phyloP scores from a whole-genome alignment of 2,797 vertebrate species.

The Poecilia gillii region DNA sequence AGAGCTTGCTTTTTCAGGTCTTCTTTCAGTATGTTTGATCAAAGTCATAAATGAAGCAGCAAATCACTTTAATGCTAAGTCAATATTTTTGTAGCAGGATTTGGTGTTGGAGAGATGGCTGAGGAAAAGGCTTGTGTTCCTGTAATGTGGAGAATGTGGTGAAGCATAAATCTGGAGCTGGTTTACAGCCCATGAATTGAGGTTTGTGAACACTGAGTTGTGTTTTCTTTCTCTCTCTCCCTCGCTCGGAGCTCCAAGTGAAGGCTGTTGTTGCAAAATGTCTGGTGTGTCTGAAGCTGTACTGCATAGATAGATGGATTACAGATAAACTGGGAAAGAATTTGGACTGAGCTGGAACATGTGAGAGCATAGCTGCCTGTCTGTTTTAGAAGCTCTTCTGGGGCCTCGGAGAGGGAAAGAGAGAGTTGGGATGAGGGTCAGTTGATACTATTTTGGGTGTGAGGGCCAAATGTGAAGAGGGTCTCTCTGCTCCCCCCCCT shows the following conservation, averaged over 20 bases:
- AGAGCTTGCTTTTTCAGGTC: not conserved
- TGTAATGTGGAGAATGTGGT: conserved; percentile 59
- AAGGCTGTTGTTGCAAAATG: conserved; percentile 31
- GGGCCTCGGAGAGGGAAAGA: conserved; percentile 15
- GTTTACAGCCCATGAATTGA: conserved; percentile 44
- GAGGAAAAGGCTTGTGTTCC: conserved; percentile 13
- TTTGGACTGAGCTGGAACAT: conserved; percentile 32
- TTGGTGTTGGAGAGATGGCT: conserved; percentile 24
- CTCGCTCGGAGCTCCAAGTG: conserved; percentile 10
- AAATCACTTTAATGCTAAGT: conserved; percentile 36
- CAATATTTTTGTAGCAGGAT: conserved; percentile 42
- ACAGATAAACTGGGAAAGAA: conserved; percentile 51
- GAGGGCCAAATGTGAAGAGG: conserved; percentile 53
- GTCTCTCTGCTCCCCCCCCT: not conserved
- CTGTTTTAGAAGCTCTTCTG: conserved; percentile 39
- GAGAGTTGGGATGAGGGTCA: conserved; percentile 54
- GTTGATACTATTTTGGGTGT: conserved; percentile 65
- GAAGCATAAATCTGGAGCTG: conserved; percentile 31
- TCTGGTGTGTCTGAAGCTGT: conserved; percentile 25
- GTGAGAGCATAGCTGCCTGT: conserved; percentile 28
- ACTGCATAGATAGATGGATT: conserved; percentile 51
- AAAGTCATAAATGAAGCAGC: conserved; percentile 7
- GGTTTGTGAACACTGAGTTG: conserved; percentile 33
- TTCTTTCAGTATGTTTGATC: conserved; percentile 9
- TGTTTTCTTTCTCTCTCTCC: conserved; percentile 13